Evolutionary conservation across 2,113 vertebrate species (phyloP), one percentile per base, ranked within the genome.

Genomic region (Sapayoa aenigma): DNA sequence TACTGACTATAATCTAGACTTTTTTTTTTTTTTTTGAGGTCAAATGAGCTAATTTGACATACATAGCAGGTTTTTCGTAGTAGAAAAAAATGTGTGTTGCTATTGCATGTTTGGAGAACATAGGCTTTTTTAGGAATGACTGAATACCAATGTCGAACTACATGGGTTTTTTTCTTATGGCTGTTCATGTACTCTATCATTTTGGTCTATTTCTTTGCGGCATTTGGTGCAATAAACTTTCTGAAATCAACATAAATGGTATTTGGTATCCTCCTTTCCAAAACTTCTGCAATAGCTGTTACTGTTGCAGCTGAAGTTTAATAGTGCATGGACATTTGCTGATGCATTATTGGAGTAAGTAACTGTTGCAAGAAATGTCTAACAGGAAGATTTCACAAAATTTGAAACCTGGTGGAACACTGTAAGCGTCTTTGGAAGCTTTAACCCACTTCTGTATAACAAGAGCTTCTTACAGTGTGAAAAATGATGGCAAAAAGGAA

Each of bases 221-320:
- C 97, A 97, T 97, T 97, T 98, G 97, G 98, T 98, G 98, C 98
- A 98, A 98, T 98, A 98, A 98, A 98, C 83, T 95, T 97, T 96
- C 96, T 96, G 89, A 97, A 97, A 96, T 97, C 63, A 96, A 83
- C 1, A 3, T 75, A 63, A 87, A 22, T 80, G 78, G 90, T 93
- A 60, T 71, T 95, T 87, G 15, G 30, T 86, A 78, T 94, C 56
- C 92, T 95, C 71, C n/a, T 95, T 96, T 74, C 58, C 9, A 56
- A 68, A 80, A 8, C 24, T 78, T 68, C 31, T 82, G 9, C 50
- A 87, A 44, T 47, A 16, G 18, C 20, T 60, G 37, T 20, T 44
- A 2, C 24, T 72, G 27, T 63, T 67, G 46, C 66, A 49, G 49
- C 21, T 31, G 25, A n/a, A 30, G 44, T 58, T 12, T 66, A 50